Conservation (phyloP, 1,140 invertebrate genomes). For the Drosophila orena region DNA sequence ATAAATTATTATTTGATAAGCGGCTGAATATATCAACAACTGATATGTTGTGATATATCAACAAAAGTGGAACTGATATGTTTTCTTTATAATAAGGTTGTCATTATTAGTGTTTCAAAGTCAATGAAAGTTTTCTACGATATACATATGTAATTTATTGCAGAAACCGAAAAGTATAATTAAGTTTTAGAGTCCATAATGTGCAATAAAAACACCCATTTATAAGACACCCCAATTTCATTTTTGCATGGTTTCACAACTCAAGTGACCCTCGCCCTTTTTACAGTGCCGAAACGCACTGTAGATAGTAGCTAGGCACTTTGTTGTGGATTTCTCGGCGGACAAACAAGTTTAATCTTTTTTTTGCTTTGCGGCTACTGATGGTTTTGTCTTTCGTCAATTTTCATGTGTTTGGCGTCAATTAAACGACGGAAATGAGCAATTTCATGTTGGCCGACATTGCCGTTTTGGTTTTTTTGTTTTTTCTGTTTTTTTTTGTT, state of each 20-base stretch:
- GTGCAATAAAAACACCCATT: too few species aligned
- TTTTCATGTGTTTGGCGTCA: conserved; percentile 72
- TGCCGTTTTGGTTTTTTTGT: conserved; percentile 32
- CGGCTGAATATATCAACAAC: neutral
- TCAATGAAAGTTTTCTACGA: too few species aligned
- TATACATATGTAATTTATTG: too few species aligned
- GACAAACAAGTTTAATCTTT: conserved; percentile 52
- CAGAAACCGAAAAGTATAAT: too few species aligned
- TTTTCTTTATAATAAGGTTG: neutral
- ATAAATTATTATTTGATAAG: conserved; percentile 25
- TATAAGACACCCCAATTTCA: too few species aligned
- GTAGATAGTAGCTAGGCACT: conserved; percentile 15
- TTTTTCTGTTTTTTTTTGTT: conserved; percentile 6
- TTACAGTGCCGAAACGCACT: conserved; percentile 17
- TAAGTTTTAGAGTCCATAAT: too few species aligned
- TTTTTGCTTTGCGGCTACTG: conserved; percentile 22
- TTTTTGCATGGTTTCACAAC: too few species aligned
- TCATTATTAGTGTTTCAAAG: neutral
- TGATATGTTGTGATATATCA: conserved; percentile 4
- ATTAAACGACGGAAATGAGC: conserved; percentile 79
- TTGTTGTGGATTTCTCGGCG: conserved; percentile 18
- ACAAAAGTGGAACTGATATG: neutral
- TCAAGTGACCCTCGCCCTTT: neutral
- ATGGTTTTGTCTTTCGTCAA: conserved; percentile 59
- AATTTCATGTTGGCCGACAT: conserved; percentile 71